phyloP scores from a whole-genome alignment of 2,888 invertebrate species.

The Nymphalis polychloros region DNA sequence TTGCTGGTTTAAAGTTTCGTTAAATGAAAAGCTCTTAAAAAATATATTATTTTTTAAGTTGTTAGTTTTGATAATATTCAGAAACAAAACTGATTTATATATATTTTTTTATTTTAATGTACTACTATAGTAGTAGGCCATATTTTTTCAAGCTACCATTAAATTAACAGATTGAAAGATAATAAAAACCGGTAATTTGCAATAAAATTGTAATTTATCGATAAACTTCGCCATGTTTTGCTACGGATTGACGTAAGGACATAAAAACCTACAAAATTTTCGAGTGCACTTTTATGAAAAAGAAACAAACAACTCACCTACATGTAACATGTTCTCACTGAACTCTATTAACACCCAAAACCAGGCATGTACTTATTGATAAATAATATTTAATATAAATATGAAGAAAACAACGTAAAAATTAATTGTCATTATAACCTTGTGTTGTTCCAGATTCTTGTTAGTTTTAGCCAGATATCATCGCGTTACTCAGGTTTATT shows the following conservation, averaged over 20 bases:
- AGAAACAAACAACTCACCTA: slow-evolving; percentile 65
- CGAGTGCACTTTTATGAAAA: slow-evolving; percentile 75
- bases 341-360: slow-evolving; percentile 80
- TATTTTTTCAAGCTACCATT: neutral
- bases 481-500: slow-evolving; percentile 72
- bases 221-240: slow-evolving; percentile 53
- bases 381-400: slow-evolving; percentile 16
- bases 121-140: too few species aligned
- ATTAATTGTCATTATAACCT: slow-evolving; percentile 46
- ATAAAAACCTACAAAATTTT: slow-evolving; percentile 76
- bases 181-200: slow-evolving; percentile 13
- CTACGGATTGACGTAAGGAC: slow-evolving; percentile 69
- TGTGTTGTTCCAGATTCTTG: slow-evolving; percentile 73
- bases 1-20: too few species aligned
- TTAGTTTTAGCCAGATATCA: slow-evolving; percentile 77
- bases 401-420: slow-evolving; percentile 18
- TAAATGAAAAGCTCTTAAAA: too few species aligned
- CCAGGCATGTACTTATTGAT: slow-evolving; percentile 60
- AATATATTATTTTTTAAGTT: too few species aligned
- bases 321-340: slow-evolving; percentile 82
- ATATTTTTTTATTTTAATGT: too few species aligned
- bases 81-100: too few species aligned
- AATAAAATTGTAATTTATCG: slow-evolving; percentile 2
- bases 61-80: too few species aligned
- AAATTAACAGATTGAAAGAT: neutral